Base-by-base conservation (phyloP, 2,888 invertebrate genomes). In the Calliopum simillimum region DNA sequence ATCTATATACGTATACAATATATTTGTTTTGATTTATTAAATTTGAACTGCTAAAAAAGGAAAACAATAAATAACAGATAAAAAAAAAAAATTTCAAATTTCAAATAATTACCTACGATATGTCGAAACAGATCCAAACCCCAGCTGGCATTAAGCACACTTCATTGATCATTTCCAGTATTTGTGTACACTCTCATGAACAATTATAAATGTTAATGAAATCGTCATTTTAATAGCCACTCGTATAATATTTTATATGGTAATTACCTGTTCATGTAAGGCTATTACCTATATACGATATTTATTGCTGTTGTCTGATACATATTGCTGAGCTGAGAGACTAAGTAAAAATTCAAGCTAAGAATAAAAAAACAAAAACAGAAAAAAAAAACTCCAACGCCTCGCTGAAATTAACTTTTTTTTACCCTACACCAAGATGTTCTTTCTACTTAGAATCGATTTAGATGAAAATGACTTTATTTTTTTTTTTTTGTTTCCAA, bases 161-260 rank as follows among this genome's bases (percentile, higher is more conserved):
- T 21, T 51, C 25, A 61, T 16, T 23, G 64, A 49, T 25, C 14
- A 13, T 51, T 53, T 65, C 5, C 65, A 13, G 14, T 25, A 51
- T 19, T 41, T 43, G 25, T 53, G 25, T 53, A 33, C 8, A 33
- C 8, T 33, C 33, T 33, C 33, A 33, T 33, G 33, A 33, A 8
- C 65, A 55, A 21, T 55, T 65, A n/a, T 21, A 44, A n/a, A 55
- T 65, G 44, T 55, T 55, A 44, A 65, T 44, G 23, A 65, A 65
- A 44, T 55, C 23, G 53, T 51, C 41, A 41, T 43, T 64, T n/a
- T 53, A 41, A 51, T 19, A 19, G 33, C 41, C 19, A 51, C 14
- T 41, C 14, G 13, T n/a, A 33, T 41, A n/a, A n/a, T n/a, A 46
- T 61, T 21, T 14, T 21, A 61, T 46, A 61, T 23, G 44, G 23